These are phyloP conservation scores for Musca vetustissima DNA, from an alignment of 1,140 invertebrate species.

Conservation along the genomic window DNA sequence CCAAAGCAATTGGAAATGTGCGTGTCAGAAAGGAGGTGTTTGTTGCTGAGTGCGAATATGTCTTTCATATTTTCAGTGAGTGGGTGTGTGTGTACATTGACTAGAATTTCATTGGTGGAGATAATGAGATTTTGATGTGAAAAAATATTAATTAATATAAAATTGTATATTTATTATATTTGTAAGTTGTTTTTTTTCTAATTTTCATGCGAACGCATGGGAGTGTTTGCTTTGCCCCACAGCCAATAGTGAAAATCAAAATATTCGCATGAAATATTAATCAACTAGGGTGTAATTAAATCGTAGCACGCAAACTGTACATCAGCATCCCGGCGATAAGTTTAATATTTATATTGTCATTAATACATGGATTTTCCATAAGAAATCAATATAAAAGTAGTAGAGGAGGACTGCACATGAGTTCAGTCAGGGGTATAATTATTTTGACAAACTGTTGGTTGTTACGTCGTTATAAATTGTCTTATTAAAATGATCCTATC, in stretches of 20 bases:
- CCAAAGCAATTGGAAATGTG: background rate
- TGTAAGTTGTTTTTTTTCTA: background rate
- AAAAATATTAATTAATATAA: constrained; percentile 54
- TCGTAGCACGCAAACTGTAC: background rate
- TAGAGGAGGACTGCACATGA: too few relatives aligned
- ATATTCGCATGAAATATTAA: constrained; percentile 10
- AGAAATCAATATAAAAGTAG: background rate
- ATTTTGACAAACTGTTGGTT: too few relatives aligned
- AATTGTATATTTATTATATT: constrained; percentile 30
- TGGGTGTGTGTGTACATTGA: background rate
- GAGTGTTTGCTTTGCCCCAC: background rate
- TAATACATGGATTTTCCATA: background rate
- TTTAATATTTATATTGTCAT: background rate
- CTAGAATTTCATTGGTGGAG: background rate
- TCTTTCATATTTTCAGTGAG: background rate
- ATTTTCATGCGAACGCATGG: background rate
- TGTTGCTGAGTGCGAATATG: background rate
- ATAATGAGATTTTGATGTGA: constrained; percentile 50
- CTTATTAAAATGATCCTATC: too few relatives aligned
- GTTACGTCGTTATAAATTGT: too few relatives aligned
- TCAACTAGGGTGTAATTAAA: constrained; percentile 1
- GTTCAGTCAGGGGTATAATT: too few relatives aligned
- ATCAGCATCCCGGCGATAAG: constrained; percentile 4
- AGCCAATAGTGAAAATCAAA: background rate
- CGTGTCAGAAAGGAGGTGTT: constrained; percentile 3